Conservation (phyloP, 2,113 vertebrate species). For the Peromyscus polionotus region DNA sequence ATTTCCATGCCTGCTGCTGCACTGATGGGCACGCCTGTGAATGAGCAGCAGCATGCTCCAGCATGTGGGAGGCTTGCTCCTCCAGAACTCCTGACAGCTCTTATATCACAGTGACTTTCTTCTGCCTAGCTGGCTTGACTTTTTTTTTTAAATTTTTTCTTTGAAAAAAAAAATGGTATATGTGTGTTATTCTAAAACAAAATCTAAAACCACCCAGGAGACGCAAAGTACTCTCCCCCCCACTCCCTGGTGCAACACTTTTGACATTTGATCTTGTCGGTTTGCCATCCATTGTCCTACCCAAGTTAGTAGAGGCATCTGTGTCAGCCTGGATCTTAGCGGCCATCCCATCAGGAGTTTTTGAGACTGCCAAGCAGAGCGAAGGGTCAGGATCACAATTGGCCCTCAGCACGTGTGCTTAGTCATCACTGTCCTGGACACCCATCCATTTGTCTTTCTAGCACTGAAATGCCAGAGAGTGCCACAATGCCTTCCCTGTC, state of each 20-base stretch:
- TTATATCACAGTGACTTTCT: conserved; percentile 79
- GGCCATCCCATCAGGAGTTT: rapidly evolving
- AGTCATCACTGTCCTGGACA: background rate
- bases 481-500: background rate
- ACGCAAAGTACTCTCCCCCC: conserved; percentile 31
- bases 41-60: background rate
- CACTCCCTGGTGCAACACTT: background rate
- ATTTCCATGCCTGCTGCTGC: background rate
- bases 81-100: conserved; percentile 60
- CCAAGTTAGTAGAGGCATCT: conserved; percentile 50
- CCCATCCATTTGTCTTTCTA: conserved; percentile 23
- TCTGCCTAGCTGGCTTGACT: conserved; percentile 78
- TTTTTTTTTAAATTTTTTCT: conserved; percentile 48
- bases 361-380: background rate
- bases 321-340: background rate
- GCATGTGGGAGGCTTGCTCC: background rate
- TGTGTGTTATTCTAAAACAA: conserved; percentile 52
- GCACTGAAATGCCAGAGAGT: background rate
- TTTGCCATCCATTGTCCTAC: conserved; percentile 52
- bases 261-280: background rate
- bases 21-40: background rate
- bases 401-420: rapidly evolving
- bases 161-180: background rate
- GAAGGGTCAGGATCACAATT: background rate
- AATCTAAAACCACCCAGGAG: background rate